phyloP scores from a whole-genome alignment of 2,797 vertebrate genomes.

The Spinus pinus region DNA sequence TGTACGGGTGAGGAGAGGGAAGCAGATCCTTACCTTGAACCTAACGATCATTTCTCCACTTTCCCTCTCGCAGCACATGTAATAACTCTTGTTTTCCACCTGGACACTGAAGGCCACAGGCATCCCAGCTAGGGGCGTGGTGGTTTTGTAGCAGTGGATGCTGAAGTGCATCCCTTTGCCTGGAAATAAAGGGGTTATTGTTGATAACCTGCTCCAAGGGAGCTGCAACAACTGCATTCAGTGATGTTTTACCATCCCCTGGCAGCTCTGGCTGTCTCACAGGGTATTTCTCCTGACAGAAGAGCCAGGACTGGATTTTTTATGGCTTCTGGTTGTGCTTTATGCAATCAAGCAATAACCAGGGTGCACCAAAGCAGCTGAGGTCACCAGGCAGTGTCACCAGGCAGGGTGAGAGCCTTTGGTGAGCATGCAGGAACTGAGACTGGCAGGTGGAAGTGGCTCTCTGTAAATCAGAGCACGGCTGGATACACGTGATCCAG shows the following conservation, averaged over 20 bases:
- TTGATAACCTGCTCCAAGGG: background rate
- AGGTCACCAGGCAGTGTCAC: background rate
- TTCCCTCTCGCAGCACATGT: slow-evolving; percentile 56
- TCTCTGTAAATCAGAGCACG: background rate
- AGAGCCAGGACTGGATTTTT: background rate
- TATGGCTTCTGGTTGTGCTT: background rate
- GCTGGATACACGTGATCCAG: background rate
- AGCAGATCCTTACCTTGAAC: slow-evolving; percentile 36
- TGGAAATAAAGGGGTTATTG: background rate
- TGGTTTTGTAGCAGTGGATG: slow-evolving; percentile 56
- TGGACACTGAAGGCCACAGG: slow-evolving; percentile 52
- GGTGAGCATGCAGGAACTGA: background rate
- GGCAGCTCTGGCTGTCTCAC: background rate
- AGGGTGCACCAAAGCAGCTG: background rate
- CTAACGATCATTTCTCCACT: background rate
- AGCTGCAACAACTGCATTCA: background rate
- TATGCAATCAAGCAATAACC: background rate
- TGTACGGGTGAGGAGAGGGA: background rate
- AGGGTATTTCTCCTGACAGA: background rate
- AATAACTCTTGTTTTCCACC: slow-evolving; percentile 6
- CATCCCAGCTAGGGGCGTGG: background rate
- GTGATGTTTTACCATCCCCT: too few species aligned
- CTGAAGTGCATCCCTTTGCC: slow-evolving; percentile 57
- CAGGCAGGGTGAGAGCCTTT: background rate
- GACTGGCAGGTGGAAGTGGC: background rate